These are phyloP conservation scores for Lordiphosa andalusiaca DNA, from an alignment of 2,888 invertebrate genomes.

Conservation along the genomic window DNA sequence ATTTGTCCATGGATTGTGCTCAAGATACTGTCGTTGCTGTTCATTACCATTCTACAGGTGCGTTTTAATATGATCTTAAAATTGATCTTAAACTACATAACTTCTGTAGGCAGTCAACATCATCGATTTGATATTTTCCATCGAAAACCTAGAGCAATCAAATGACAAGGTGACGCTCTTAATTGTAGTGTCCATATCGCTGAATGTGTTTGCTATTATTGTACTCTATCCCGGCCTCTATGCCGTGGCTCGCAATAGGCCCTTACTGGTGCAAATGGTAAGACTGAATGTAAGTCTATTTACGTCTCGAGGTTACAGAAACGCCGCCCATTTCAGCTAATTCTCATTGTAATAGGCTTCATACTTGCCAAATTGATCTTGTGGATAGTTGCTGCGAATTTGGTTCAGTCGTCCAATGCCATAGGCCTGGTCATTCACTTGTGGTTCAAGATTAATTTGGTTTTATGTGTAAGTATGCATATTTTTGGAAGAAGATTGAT, in stretches of 20 bases:
- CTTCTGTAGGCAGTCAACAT: slow-evolving; percentile 18
- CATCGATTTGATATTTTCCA: slow-evolving; percentile 6
- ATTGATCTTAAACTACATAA: neutral
- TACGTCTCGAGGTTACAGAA: too few species aligned
- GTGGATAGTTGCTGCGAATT: slow-evolving; percentile 18
- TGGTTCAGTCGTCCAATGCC: neutral
- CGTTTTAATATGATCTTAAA: neutral
- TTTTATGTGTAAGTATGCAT: neutral
- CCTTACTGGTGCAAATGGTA: slow-evolving; percentile 20
- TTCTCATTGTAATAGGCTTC: slow-evolving; percentile 16
- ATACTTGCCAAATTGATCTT: slow-evolving; percentile 22
- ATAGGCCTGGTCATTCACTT: neutral
- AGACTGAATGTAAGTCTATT: neutral
- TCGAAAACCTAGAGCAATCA: slow-evolving; percentile 3
- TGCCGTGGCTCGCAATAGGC: slow-evolving; percentile 10
- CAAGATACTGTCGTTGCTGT: neutral
- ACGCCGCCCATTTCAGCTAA: slow-evolving; percentile 15
- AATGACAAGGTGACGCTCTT: neutral
- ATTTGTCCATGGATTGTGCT: slow-evolving; percentile 1
- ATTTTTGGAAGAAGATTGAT: neutral
- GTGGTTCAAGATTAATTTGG: slow-evolving; percentile 4
- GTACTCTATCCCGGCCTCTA: slow-evolving; percentile 20
- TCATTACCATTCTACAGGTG: neutral
- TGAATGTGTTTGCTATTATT: slow-evolving; percentile 16
- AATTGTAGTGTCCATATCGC: slow-evolving; percentile 1